phyloP scores from a whole-genome alignment of 2,113 vertebrate genomes.

The Dolichotis patagonum region DNA sequence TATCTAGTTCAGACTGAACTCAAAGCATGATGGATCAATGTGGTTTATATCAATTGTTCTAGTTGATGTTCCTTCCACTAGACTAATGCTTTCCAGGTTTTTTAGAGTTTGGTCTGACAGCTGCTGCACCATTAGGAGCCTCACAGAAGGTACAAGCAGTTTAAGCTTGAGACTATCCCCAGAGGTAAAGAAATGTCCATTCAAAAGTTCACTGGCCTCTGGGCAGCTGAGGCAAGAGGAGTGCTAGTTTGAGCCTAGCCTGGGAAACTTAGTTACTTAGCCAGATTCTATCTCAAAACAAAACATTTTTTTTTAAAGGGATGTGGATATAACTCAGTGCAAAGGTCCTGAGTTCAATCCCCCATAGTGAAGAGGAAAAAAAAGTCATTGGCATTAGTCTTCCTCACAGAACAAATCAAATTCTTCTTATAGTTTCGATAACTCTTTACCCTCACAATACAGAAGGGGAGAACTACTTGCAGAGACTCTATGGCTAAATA shows the following conservation, averaged over 20 bases:
- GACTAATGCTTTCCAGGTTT: slow-evolving; percentile 16
- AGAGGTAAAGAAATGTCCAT: slow-evolving; percentile 35
- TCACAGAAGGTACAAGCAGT: slow-evolving; percentile 53
- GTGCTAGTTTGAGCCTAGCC: neutral
- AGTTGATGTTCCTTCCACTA: slow-evolving; percentile 44
- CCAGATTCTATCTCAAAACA: neutral
- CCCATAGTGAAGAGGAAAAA: neutral
- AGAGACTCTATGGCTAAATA: neutral
- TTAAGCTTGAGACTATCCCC: neutral
- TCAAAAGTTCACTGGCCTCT: slow-evolving; percentile 31
- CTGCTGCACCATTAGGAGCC: neutral
- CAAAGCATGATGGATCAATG: slow-evolving; percentile 42
- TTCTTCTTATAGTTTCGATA: slow-evolving; percentile 49
- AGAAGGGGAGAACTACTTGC: neutral
- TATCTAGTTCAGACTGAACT: neutral
- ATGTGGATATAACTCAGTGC: neutral
- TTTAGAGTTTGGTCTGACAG: neutral
- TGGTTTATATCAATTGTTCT: slow-evolving; percentile 8
- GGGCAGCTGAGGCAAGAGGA: neutral
- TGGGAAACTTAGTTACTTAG: neutral
- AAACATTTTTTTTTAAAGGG: neutral
- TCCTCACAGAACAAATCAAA: slow-evolving; percentile 38
- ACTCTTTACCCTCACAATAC: neutral
- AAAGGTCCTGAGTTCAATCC: neutral
- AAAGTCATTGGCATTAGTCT: neutral